Evolutionary conservation across 2,888 invertebrate species (phyloP).

Genomic region (Cataglyphis albicans): DNA sequence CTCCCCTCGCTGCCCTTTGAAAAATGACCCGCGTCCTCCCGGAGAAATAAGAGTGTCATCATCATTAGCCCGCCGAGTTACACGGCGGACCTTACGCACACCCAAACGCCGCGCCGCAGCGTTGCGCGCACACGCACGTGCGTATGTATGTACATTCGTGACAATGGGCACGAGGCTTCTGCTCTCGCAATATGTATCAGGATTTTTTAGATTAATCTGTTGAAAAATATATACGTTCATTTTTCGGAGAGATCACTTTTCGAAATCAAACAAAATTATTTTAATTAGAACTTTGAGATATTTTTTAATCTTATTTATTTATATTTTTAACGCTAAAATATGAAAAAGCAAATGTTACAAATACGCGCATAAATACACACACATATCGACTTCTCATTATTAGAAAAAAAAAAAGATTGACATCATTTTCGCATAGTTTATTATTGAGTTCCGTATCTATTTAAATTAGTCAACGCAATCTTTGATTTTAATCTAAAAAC

Average conservation of each 20-base stretch:
- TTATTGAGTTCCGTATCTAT: background rate
- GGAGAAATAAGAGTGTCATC: conserved; percentile 86
- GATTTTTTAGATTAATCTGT: conserved; percentile 21
- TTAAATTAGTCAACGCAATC: background rate
- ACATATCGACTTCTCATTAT: background rate
- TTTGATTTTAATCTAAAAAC: background rate
- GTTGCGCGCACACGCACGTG: background rate
- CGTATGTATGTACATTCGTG: conserved; percentile 22
- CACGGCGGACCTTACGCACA: conserved; percentile 73
- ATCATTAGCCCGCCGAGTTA: conserved; percentile 85
- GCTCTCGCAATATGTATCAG: conserved; percentile 16
- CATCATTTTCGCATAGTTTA: background rate
- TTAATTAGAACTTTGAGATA: background rate
- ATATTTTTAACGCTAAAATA: background rate
- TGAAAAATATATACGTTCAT: background rate
- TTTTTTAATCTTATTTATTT: conserved; percentile 12
- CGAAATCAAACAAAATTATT: conserved; percentile 3
- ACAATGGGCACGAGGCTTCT: conserved; percentile 39
- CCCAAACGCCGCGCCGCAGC: conserved; percentile 40
- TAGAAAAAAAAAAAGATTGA: background rate
- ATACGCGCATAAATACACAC: background rate
- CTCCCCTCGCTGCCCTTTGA: conserved; percentile 81
- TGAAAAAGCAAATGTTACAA: background rate
- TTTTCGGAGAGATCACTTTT: background rate
- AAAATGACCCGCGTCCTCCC: conserved; percentile 84